Base-by-base conservation (phyloP, 2,113 vertebrate genomes). In the Tautogolabrus adspersus region DNA sequence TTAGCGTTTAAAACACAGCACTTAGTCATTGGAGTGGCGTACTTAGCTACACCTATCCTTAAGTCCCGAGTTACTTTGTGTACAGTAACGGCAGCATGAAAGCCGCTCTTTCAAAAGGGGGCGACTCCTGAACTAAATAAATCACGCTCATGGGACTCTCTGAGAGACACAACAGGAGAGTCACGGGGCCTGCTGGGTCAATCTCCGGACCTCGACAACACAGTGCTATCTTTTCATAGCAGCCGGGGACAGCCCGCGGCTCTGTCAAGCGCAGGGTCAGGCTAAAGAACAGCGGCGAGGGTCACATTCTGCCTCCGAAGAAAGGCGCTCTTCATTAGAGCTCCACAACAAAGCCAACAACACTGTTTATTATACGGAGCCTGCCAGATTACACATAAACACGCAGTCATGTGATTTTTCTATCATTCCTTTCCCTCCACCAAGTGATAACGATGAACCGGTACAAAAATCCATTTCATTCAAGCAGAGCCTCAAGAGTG, bases 211-310 rank as follows among this genome's bases (percentile, higher is more conserved):
- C 61, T 66, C 66, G 49, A 9, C 49, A 56, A 56, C 66, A 93
- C 89, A 92, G 87, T 75, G 83, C 74, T 58, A 65, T 89, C 88
- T 92, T 90, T 92, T 93, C 86, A 92, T 89, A 19, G 62, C 51
- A 52, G 49, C 49, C 49, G 11, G 52, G 78, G 83, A 81, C 79
- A 75, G 79, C 88, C 88, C 3, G 46, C 30, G 64, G 91, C 85
- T 80, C 78, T 76, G 85, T 84, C 82, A 80, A 75, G 78, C 73
- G 64, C 83, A 40, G 83, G 75, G 55, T 75, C 77, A 23, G 86
- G 66, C 72, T 82, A 84, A 77, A 85, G 87, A 87, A 66, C 75
- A 73, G 82, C 75, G 38, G 73, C 23, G n/a, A 75, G 68, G 76
- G 81, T 88, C 85, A 88, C 87, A 78, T 81, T 86, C 65, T 86